Conservation (phyloP, 2,113 vertebrate species). For the Malurus elegans region DNA sequence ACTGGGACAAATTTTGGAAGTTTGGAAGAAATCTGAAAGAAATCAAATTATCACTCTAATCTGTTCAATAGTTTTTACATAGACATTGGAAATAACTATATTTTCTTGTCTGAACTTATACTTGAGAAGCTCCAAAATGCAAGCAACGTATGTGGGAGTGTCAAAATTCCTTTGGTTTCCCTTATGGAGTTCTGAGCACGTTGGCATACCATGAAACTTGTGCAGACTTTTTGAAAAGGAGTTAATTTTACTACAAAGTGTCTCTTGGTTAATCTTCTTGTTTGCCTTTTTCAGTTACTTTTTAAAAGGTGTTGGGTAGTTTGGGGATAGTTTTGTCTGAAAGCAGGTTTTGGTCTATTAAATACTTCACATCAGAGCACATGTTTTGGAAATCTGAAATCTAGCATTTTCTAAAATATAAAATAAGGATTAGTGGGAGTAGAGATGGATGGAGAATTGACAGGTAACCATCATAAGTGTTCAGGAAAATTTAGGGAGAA, state of each 20-base stretch:
- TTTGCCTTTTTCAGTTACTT: neutral
- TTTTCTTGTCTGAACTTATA: neutral
- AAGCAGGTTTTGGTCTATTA: neutral
- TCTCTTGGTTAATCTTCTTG: neutral
- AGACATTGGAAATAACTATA: neutral
- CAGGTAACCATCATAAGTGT: neutral
- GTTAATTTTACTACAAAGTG: neutral
- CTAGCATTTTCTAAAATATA: neutral
- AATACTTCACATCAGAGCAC: neutral
- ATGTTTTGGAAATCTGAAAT: neutral
- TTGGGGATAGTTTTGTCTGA: neutral
- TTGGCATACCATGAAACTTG: neutral
- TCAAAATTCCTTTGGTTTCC: neutral
- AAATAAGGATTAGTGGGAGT: neutral
- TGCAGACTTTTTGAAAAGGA: neutral
- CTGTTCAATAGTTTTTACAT: neutral
- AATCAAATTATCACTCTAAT: neutral
- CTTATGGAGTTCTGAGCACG: neutral
- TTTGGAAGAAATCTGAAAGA: neutral
- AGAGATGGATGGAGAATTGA: neutral
- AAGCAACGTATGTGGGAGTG: neutral
- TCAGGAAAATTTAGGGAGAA: neutral
- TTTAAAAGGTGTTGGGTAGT: neutral
- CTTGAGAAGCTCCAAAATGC: neutral
- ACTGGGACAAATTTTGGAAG: neutral